phyloP scores from a whole-genome alignment of 2,113 vertebrate genomes.

The Scartelaos histophorus region DNA sequence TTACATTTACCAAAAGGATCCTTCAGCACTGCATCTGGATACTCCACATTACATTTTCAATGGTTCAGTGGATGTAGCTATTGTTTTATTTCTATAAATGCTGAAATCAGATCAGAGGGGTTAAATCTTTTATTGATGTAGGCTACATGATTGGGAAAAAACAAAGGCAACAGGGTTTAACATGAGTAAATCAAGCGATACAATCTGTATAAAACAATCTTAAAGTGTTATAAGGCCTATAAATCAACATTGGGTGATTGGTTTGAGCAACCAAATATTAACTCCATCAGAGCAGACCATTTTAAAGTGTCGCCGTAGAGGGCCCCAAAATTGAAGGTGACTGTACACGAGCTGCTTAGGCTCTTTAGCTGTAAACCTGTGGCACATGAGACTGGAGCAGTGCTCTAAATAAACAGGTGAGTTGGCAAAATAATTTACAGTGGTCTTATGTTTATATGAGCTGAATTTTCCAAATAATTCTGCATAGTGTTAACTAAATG shows the following conservation, averaged over 20 bases:
- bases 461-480: conserved; percentile 46
- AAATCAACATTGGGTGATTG: conserved; percentile 12
- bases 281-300: conserved; percentile 15
- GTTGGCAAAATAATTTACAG: conserved; percentile 42
- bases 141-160: background rate
- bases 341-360: background rate
- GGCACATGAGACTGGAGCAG: conserved; percentile 43
- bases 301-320: background rate
- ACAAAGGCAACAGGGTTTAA: conserved; percentile 7
- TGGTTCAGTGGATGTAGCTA: background rate
- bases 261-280: conserved; percentile 26
- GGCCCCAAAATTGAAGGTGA: background rate
- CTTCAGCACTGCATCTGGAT: background rate
- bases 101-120: background rate
- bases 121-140: conserved; percentile 1
- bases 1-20: too few species aligned
- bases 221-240: conserved; percentile 22
- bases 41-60: background rate
- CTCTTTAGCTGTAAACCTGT: conserved; percentile 14
- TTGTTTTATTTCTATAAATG: background rate
- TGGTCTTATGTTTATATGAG: conserved; percentile 14
- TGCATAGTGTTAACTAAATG: conserved; percentile 51
- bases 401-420: conserved; percentile 15
- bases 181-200: background rate
- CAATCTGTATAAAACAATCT: conserved; percentile 11